Conservation (phyloP, 2,888 invertebrate genomes). For the Hydroisotoma schaefferi region DNA sequence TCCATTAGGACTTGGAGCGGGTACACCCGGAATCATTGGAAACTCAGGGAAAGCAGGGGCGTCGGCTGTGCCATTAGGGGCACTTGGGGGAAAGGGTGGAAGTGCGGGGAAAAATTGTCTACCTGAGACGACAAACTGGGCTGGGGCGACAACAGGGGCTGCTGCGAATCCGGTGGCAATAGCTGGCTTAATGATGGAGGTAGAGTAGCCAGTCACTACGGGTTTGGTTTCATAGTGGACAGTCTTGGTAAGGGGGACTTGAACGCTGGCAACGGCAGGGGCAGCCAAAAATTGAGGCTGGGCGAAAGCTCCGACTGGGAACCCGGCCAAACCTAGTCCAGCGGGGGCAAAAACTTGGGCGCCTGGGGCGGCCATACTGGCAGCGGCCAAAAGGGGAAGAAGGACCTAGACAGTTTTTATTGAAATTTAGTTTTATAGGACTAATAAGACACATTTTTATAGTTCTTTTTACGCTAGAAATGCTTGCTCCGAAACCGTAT, state of each 20-base stretch:
- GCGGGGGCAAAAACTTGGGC: constrained; percentile 7
- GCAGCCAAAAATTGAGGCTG: constrained; percentile 12
- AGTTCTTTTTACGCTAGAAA: too few species aligned
- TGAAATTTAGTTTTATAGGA: constrained; percentile 1
- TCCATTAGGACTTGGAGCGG: neutral
- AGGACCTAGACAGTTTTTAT: constrained; percentile 26
- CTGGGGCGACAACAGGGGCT: constrained; percentile 22
- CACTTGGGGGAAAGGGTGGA: constrained; percentile 30
- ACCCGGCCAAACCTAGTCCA: neutral
- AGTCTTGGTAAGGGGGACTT: constrained; percentile 42
- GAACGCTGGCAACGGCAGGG: constrained; percentile 22
- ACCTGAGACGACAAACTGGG: constrained; percentile 8
- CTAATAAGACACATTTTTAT: too few species aligned
- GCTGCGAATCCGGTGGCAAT: constrained; percentile 23
- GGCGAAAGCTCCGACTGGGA: neutral
- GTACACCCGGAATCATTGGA: constrained; percentile 3
- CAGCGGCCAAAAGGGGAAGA: constrained; percentile 44
- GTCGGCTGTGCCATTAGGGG: constrained; percentile 2
- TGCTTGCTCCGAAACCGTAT: too few species aligned
- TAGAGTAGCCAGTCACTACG: constrained; percentile 51
- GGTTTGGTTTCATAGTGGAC: constrained; percentile 51
- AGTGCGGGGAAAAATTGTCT: constrained; percentile 5
- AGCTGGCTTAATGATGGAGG: constrained; percentile 51
- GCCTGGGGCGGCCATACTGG: constrained; percentile 34
- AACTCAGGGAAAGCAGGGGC: neutral